Evolutionary conservation across 2,113 vertebrate genomes (phyloP), one percentile per base, ranked within the genome.

Genomic region (Dolichotis patagonum): DNA sequence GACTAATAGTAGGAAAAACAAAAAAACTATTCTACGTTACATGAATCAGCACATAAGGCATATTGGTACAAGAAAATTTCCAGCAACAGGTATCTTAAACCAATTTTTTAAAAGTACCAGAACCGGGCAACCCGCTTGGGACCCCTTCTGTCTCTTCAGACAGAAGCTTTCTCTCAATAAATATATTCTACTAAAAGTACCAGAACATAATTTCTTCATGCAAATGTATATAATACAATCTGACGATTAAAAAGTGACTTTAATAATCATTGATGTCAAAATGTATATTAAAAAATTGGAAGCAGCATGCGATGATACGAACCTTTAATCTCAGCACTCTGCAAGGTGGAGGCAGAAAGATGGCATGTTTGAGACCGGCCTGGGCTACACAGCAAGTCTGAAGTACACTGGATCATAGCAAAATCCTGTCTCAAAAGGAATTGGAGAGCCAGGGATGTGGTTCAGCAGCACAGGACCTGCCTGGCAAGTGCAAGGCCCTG

Each of bases 161-260:
- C n/a, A n/a, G n/a, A n/a, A n/a, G n/a, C n/a, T n/a, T n/a, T n/a
- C n/a, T n/a, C n/a, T n/a, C n/a, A n/a, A n/a, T n/a, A n/a, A n/a
- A n/a, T n/a, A n/a, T n/a, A n/a, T n/a, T n/a, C n/a, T n/a, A n/a
- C n/a, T 4, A 75, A 67, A 96, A 80, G 46, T 28, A 83, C 28
- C 26, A 8, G 58, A 16, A 85, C n/a, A 93, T 35, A 89, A 67
- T 69, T 54, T 85, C 35, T 73, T 75, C 46, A 78, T 28, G 4
- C 32, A 97, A 90, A 90, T 81, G 49, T 85, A 83, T 41, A 26
- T 12, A 63, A 49, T 71, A 60, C 35, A 30, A 35, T 28, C 41
- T 78, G 24, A 92, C 54, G 32, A 88, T 77, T 73, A 75, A 91
- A 90, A 92, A 56, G 75, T 41, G 13, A 65, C 81, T 92, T 89